Percentiles rank a stretch among this genome's conserved stretches.
Evolutionary conservation across 2,888 invertebrate species (phyloP).

Genomic region (Hypercompe scribonia): DNA sequence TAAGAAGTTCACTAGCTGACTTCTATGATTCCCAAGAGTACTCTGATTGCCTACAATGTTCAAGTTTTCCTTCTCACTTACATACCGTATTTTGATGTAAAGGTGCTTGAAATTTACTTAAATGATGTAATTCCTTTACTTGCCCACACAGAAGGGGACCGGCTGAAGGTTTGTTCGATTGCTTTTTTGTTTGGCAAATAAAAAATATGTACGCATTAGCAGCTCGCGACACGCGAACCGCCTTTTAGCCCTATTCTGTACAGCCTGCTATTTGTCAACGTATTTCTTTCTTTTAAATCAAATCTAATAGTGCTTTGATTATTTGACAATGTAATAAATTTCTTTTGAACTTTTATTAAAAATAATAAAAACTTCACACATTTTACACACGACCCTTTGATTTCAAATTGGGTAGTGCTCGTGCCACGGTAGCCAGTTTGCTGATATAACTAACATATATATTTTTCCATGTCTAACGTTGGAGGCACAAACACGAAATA

Average conservation of each 20-base stretch:
- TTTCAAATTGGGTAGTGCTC: too few relatives aligned
- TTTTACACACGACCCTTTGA: too few relatives aligned
- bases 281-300: neutral
- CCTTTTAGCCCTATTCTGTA: neutral
- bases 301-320: neutral
- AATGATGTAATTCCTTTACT: neutral
- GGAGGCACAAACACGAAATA: too few relatives aligned
- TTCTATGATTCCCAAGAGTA: neutral
- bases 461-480: too few relatives aligned
- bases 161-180: neutral
- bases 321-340: neutral
- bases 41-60: neutral
- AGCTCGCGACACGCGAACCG: neutral
- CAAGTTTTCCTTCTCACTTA: neutral
- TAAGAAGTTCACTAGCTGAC: neutral
- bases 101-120: neutral
- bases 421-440: too few relatives aligned
- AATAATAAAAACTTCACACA: too few relatives aligned
- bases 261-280: neutral
- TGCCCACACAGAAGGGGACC: neutral
- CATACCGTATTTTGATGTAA: too few relatives aligned
- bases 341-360: neutral
- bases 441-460: too few relatives aligned
- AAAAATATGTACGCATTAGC: neutral
- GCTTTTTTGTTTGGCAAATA: neutral